These are phyloP conservation scores for Rutpela maculata DNA, from an alignment of 2,888 invertebrate species.

Conservation along the genomic window DNA sequence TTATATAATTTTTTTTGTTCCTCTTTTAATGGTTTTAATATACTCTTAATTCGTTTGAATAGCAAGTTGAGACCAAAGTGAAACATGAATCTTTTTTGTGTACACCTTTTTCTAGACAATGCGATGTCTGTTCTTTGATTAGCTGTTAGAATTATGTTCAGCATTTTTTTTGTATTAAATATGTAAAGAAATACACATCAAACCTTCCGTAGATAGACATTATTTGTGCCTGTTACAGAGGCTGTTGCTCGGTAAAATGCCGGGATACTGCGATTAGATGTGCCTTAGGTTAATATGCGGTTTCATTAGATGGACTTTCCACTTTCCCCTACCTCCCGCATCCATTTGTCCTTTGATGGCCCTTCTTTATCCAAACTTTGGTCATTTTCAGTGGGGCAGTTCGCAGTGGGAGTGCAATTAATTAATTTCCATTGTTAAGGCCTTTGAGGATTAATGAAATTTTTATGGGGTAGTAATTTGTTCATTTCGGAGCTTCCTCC, in stretches of 20 bases:
- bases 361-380: constrained; percentile 40
- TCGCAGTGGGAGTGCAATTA: constrained; percentile 24
- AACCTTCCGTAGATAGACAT: not conserved
- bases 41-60: too few species aligned
- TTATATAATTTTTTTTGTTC: too few species aligned
- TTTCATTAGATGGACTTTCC: constrained; percentile 36
- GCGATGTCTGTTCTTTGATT: too few species aligned
- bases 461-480: constrained; percentile 40
- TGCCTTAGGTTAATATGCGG: constrained; percentile 38
- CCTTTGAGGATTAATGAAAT: constrained; percentile 40
- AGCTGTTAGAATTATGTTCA: too few species aligned
- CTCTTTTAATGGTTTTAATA: too few species aligned
- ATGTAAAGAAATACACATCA: too few species aligned
- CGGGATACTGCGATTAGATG: constrained; percentile 28
- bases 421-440: constrained; percentile 39
- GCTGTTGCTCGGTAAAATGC: constrained; percentile 7
- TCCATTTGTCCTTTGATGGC: constrained; percentile 33
- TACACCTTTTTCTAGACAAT: too few species aligned
- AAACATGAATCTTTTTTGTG: too few species aligned
- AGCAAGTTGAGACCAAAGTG: too few species aligned
- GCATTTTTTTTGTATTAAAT: too few species aligned
- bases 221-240: not conserved
- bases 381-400: constrained; percentile 27
- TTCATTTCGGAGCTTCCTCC: constrained; percentile 24
- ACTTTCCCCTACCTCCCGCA: constrained; percentile 17